Base-by-base conservation (phyloP, 2,113 vertebrate species). In the Lepus americanus region DNA sequence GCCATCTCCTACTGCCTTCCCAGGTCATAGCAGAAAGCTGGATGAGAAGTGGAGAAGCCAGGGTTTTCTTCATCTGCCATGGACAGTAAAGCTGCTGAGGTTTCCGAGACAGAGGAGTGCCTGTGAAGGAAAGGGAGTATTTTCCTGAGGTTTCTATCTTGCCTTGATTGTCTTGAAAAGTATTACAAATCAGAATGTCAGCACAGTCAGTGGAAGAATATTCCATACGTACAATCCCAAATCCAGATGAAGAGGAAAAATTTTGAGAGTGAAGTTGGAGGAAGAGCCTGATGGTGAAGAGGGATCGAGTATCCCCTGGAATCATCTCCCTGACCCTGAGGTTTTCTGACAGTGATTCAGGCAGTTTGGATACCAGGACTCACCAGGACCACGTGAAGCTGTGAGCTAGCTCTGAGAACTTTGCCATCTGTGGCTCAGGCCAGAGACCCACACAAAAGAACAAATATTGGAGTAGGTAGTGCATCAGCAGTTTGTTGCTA, bases 401-500 rank as follows among this genome's bases (percentile, higher is more conserved):
- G 90, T 97, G 86, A 98, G 96, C 81, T 97, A 95, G 70, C 97
- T 98, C 23, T 96, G 96, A 86, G 97, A 98, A 83, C 98, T 98
- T 23, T 98, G 97, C 67, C 97, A 95, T 66, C 94, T 97, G 5
- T 98, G 98, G 97, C 97, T 98, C 36, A 94, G 97, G 72, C 98
- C 98, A 53, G 97, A 97, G 90, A 96, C 90, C 0, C 97, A 97
- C 84, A 98, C 97, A 25, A 98, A 97, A 80, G 98, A 97, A 81
- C 97, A 98, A 61, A 98, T 98, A 39, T 83, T 98, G 86, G 98
- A 98, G 94, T 76, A 98, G 67, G 96, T 98, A 1, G 97, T 98
- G 61, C 92, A 98, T 82, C 97, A 98, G 73, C 98, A 98, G 92
- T 98, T 98, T 74, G 95, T 98, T 88, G 97, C 97, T 77, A 98